Conservation (phyloP, 2,797 vertebrate species). For the Molothrus aeneus region DNA sequence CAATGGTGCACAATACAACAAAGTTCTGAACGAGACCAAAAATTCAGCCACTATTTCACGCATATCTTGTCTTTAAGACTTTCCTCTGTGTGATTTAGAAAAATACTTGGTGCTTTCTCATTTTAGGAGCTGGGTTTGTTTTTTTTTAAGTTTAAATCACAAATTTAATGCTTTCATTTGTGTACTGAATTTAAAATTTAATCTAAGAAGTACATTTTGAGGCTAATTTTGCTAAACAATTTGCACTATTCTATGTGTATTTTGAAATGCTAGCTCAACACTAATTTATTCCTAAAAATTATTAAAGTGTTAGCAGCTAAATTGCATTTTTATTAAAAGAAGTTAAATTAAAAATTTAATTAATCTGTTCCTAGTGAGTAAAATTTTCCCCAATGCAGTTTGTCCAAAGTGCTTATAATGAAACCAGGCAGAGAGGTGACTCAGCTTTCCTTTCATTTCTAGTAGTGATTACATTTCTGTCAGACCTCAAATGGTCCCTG, state of each 20-base stretch:
- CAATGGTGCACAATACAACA: background rate
- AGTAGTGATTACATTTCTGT: background rate
- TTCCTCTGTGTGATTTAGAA: background rate
- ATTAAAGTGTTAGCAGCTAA: background rate
- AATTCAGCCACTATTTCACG: background rate
- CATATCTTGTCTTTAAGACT: background rate
- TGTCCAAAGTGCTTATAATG: background rate
- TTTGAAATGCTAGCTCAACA: background rate
- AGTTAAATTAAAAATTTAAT: background rate
- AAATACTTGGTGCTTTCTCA: background rate
- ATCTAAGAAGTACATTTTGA: background rate
- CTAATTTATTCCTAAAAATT: background rate
- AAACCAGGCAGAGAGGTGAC: background rate
- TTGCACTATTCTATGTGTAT: background rate
- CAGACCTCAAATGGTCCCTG: background rate
- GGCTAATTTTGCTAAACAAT: background rate
- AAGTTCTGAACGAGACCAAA: background rate
- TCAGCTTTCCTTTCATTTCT: background rate
- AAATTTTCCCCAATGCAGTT: background rate
- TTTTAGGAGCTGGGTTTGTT: background rate
- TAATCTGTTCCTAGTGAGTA: background rate
- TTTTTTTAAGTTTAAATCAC: background rate
- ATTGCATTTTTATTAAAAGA: background rate
- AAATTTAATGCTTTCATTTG: background rate
- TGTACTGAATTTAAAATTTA: background rate